phyloP scores from a whole-genome alignment of 2,888 invertebrate genomes.

The Tricholauxania praeusta region DNA sequence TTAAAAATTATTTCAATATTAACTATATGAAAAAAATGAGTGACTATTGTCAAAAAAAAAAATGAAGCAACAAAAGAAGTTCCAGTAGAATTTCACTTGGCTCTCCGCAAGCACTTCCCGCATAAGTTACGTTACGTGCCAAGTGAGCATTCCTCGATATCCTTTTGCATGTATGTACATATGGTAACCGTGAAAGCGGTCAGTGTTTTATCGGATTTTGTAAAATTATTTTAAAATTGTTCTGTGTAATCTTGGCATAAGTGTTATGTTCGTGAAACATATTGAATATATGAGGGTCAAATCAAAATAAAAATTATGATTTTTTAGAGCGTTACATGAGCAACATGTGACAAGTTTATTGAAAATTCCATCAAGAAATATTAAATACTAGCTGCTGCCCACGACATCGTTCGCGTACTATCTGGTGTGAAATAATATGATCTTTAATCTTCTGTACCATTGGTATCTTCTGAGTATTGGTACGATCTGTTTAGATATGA shows the following conservation, averaged over 20 bases:
- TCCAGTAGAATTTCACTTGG: constrained; percentile 4
- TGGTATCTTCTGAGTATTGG: too few relatives aligned
- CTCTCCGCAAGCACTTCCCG: background rate
- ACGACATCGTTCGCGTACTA: too few relatives aligned
- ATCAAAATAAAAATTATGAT: background rate
- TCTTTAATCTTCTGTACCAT: too few relatives aligned
- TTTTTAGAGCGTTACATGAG: background rate
- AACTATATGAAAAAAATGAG: background rate
- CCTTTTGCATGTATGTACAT: background rate
- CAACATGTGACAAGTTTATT: background rate
- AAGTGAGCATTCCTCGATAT: constrained; percentile 7
- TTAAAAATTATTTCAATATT: constrained; percentile 23
- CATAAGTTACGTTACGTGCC: background rate
- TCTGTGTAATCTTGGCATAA: too few relatives aligned
- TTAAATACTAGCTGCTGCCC: too few relatives aligned
- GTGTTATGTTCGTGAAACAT: background rate
- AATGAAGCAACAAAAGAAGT: background rate
- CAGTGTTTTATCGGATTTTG: constrained; percentile 16
- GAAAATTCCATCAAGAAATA: background rate
- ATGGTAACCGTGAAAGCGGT: constrained; percentile 7
- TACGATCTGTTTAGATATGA: too few relatives aligned
- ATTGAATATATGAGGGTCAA: constrained; percentile 13
- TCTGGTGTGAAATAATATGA: too few relatives aligned
- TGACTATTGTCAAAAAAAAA: constrained; percentile 11
- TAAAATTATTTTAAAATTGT: constrained; percentile 13